A percentile compares a stretch with the other conserved stretches of the same genome.
Evolutionary conservation across 1,140 invertebrate species (phyloP).

Genomic region (Drosophila jambulina): DNA sequence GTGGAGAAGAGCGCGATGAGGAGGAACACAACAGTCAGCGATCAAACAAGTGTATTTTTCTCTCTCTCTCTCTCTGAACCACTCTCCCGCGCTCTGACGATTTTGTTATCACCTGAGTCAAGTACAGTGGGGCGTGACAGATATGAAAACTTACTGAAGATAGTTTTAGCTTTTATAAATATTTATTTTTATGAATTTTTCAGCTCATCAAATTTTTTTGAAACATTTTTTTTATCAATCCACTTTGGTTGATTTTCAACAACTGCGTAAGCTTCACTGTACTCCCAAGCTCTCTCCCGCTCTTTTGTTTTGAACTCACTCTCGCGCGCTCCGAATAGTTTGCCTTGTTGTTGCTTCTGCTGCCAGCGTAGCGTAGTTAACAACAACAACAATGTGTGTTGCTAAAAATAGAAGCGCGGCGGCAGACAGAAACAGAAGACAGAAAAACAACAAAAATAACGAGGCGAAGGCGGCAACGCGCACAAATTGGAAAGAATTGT

Average conservation of each 20-base stretch:
- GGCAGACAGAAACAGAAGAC: conserved; percentile 71
- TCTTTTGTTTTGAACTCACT: conserved; percentile 28
- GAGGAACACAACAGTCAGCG: conserved; percentile 29
- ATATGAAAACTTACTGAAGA: not conserved
- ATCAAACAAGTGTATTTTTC: conserved; percentile 49
- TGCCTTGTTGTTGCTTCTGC: conserved; percentile 54
- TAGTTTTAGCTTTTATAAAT: not conserved
- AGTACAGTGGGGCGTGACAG: conserved; percentile 25
- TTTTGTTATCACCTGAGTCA: conserved; percentile 61
- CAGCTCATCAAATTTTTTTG: not conserved
- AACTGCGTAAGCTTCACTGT: conserved; percentile 12
- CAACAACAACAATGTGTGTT: conserved; percentile 60
- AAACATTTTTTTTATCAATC: not conserved
- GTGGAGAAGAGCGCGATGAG: not conserved
- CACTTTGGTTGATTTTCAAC: not conserved
- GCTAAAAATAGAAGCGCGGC: conserved; percentile 79
- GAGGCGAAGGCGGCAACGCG: conserved; percentile 54
- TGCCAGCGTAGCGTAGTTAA: conserved; percentile 82
- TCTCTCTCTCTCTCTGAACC: conserved; percentile 3
- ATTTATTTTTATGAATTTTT: not conserved
- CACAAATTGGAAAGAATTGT: conserved; percentile 62
- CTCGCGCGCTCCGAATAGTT: conserved; percentile 55
- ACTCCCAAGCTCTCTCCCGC: conserved; percentile 20
- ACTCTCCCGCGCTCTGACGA: conserved; percentile 9
- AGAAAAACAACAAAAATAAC: conserved; percentile 50